Evolutionary conservation across 2,888 invertebrate genomes (phyloP), one percentile per base, ranked within the genome.

Genomic region (Cephonodes hylas): DNA sequence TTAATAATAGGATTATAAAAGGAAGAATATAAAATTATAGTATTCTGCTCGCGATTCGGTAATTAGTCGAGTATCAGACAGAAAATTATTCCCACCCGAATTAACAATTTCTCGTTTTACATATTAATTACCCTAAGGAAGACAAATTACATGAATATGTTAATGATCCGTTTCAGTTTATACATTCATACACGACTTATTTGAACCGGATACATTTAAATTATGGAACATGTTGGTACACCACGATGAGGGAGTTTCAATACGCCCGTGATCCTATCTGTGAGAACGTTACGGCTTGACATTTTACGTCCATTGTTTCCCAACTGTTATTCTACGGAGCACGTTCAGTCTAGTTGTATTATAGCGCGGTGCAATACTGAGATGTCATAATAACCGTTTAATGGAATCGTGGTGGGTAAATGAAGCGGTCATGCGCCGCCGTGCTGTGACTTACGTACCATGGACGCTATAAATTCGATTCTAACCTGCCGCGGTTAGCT

Each of bases 301-400:
- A 56, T 59, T 53, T n/a, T 31, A 25, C 56, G 10, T 38, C 74
- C 68, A 84, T 85, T 85, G 84, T 88, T 83, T 83, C 79, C 69
- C 78, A 81, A 85, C 73, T 77, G 81, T 83, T 81, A 85, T 82
- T 85, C 79, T 77, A 74, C 74, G 69, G 70, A 66, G 63, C 73
- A 67, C 69, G 67, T 69, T 70, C 72, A 72, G 73, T 74, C 73
- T 66, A 71, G 70, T 76, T 70, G 70, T 69, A 73, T 71, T 71
- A 68, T 65, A 69, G 64, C 63, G 60, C 58, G 48, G 45, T 66
- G 71, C 71, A 66, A 72, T 71, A 67, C 66, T 63, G 60, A 68
- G 69, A 77, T 77, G 73, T 78, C 76, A 77, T 77, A 80, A 78
- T 76, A 72, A 67, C 70, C 64, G 68, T 58, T 65, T 69, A 67